Conservation (phyloP, 1,140 invertebrate genomes). For the Grapholita molesta region DNA sequence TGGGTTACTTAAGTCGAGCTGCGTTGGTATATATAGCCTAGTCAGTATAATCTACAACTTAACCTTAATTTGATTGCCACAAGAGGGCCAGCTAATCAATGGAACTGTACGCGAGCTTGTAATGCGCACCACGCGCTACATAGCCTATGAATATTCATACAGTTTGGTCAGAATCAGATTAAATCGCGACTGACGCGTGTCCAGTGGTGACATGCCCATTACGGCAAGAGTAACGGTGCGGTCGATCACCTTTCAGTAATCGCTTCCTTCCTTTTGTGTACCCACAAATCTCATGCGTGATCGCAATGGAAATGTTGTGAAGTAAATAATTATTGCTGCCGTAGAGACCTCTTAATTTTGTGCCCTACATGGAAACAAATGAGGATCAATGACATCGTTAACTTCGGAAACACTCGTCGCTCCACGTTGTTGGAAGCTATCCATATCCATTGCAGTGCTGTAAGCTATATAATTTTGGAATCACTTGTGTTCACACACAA, state of each 20-base stretch:
- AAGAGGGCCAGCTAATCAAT: slow-evolving; percentile 2
- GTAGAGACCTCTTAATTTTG: no score
- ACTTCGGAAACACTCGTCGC: slow-evolving; percentile 21
- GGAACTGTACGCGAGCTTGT: slow-evolving; percentile 14
- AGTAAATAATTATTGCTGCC: slow-evolving; percentile 4
- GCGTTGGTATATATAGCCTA: not conserved
- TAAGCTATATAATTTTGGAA: no score
- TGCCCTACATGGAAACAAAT: slow-evolving; percentile 11
- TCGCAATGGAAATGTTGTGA: slow-evolving; percentile 36
- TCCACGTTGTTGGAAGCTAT: not conserved
- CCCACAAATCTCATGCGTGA: slow-evolving; percentile 62
- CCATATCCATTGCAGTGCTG: no score
- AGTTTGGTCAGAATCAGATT: slow-evolving; percentile 41
- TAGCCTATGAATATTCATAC: slow-evolving; percentile 53
- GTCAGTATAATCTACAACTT: not conserved
- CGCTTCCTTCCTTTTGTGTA: slow-evolving; percentile 66
- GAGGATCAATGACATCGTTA: slow-evolving; percentile 44
- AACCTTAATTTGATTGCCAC: not conserved
- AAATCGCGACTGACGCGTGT: slow-evolving; percentile 46
- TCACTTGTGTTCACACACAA: no score
- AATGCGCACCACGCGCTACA: slow-evolving; percentile 32
- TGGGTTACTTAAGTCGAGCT: not conserved
- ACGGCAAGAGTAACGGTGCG: slow-evolving; percentile 58
- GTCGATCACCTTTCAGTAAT: slow-evolving; percentile 70
- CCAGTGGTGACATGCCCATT: slow-evolving; percentile 24